Percentiles rank a stretch among this genome's conserved stretches.
Evolutionary conservation across 2,797 vertebrate genomes (phyloP).

Genomic region (Characodon lateralis): DNA sequence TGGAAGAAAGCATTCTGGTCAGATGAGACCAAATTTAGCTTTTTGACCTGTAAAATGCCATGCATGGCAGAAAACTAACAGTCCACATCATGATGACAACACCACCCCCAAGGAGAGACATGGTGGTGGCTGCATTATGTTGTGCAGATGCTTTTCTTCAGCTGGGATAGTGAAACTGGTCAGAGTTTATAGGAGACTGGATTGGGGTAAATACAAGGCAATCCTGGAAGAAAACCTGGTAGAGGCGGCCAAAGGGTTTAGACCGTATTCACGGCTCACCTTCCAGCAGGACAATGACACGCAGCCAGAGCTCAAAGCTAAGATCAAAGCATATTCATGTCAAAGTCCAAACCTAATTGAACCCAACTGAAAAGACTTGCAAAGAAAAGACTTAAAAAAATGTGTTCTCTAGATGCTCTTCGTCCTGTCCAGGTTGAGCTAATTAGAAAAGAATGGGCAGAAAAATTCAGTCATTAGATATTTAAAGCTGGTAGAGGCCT

Average conservation of each 20-base stretch:
- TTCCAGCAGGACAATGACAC: no score
- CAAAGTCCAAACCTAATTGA: background rate
- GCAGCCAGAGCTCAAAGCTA: no score
- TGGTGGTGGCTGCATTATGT: background rate
- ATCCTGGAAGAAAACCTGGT: background rate
- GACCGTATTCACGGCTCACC: no score
- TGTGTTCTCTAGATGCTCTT: background rate
- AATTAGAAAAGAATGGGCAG: no score
- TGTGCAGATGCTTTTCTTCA: background rate
- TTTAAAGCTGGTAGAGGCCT: background rate
- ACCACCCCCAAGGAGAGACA: background rate
- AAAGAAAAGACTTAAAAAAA: background rate
- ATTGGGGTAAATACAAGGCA: background rate
- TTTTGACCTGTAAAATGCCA: background rate
- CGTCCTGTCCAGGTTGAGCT: background rate
- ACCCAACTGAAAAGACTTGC: background rate
- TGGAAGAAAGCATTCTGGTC: background rate
- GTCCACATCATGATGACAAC: background rate
- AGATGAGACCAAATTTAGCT: background rate
- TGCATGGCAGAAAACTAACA: background rate
- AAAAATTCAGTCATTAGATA: background rate
- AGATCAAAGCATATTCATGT: no score
- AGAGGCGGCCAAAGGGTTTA: no score
- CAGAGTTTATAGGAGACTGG: background rate
- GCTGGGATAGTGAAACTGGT: background rate